Conservation (phyloP, 2,113 vertebrate genomes). For the Opisthocomus hoazin region DNA sequence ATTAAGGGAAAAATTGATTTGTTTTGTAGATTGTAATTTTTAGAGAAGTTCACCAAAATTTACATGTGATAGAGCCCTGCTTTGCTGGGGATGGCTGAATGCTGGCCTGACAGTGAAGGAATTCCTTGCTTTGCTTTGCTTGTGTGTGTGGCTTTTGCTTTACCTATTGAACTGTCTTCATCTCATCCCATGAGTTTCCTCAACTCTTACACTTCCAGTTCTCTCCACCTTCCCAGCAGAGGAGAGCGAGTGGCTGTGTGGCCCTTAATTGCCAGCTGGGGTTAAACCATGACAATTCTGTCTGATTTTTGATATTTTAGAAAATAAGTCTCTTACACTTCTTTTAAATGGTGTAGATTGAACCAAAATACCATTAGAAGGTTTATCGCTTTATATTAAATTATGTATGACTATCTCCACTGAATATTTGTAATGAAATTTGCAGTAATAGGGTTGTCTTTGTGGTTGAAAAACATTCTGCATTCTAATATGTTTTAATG, state of each 20-base stretch:
- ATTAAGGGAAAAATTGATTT: background rate
- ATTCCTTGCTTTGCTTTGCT: no score
- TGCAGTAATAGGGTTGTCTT: background rate
- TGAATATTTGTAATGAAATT: background rate
- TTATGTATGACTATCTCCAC: background rate
- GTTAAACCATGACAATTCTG: no score
- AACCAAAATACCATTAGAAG: background rate
- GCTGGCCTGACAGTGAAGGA: no score
- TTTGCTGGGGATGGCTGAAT: no score
- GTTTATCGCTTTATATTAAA: background rate
- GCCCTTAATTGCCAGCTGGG: no score
- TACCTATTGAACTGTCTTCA: no score
- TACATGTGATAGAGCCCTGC: no score
- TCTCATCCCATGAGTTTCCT: no score
- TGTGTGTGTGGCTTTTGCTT: no score
- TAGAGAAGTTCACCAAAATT: background rate
- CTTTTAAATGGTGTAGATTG: background rate
- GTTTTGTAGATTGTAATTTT: background rate
- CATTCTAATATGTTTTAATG: background rate
- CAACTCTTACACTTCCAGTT: no score
- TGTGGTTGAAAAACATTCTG: background rate
- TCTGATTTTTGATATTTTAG: background rate
- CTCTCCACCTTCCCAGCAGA: no score
- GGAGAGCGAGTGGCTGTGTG: no score
- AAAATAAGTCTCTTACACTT: background rate